These are phyloP conservation scores for Tyrannus savana DNA, from an alignment of 2,113 vertebrate genomes.

Conservation along the genomic window DNA sequence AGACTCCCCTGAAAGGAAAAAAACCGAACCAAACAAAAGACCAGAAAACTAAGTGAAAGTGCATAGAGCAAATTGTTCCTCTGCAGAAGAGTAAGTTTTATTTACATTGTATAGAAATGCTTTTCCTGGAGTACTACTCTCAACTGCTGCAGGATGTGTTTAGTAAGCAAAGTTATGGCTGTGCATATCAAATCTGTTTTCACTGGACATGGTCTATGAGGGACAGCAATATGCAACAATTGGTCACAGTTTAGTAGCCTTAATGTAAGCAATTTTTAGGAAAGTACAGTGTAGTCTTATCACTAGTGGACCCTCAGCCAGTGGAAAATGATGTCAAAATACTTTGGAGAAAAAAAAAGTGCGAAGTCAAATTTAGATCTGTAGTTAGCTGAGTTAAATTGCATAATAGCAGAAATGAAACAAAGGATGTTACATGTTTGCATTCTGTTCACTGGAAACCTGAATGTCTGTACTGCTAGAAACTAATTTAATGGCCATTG, in stretches of 20 bases:
- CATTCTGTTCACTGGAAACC: neutral
- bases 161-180: neutral
- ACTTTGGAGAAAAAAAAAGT: neutral
- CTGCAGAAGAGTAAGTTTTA: neutral
- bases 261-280: neutral
- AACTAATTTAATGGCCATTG: neutral
- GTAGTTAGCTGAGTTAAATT: neutral
- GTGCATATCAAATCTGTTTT: neutral
- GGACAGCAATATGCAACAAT: neutral
- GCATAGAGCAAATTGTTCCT: neutral
- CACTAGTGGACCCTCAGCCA: neutral
- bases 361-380: neutral
- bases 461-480: neutral
- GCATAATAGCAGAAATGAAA: neutral
- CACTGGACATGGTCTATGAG: neutral
- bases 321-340: neutral
- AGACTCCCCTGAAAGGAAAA: neutral
- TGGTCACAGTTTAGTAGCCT: neutral
- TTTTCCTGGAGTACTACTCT: neutral
- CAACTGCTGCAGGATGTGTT: neutral
- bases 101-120: neutral
- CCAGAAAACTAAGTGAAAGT: neutral
- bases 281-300: neutral
- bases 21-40: neutral
- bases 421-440: neutral